Base-by-base conservation (phyloP, 1,140 invertebrate species). In the Drosophila mojavensis region DNA sequence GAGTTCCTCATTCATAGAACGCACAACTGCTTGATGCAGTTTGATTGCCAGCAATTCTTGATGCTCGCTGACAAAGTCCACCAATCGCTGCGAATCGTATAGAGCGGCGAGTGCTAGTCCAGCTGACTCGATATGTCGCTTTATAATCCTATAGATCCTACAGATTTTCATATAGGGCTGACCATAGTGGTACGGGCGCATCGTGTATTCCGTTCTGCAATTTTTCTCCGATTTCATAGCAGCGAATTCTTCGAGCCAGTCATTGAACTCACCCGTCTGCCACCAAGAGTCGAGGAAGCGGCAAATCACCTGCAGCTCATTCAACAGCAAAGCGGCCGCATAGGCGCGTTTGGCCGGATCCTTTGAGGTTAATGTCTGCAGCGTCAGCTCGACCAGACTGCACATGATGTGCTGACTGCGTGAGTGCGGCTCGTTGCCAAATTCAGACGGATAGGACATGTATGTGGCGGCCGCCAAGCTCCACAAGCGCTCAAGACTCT, bases 271-370 rank as follows among this genome's bases (percentile, higher is more conserved):
- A 7, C 78, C 79, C 3, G 45, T 11, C 6, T 39, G 24, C 78
- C 79, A 81, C 78, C 68, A 81, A 11, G 20, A 63, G 26, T 77
- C 69, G 24, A 81, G 13, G 9, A 66, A 66, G 0, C 53, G 47
- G 15, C 78, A 81, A 15, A 55, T 62, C 1, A 63, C 61, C n/a
- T 43, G 47, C 51, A 81, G n/a, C 15, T 66, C 55, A 2, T 77
- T 65, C 9, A 81, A 20, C 15, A 78, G 20, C 58, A 74, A 2
- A 0, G 58, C 43, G 0, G 47, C 64, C 2, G 62, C 26, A 55
- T 10, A 15, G 39, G 41, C 10, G 2, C 47, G 17, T 5, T 10
- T 20, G 1, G 5, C 11, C n/a, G 0, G 5, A 11, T 15, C 9
- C 5, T 0, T 26, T 20, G 9, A 13, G 6, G 17, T 54, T 7